phyloP scores from a whole-genome alignment of 1,140 invertebrate species.

The Formica exsecta region DNA sequence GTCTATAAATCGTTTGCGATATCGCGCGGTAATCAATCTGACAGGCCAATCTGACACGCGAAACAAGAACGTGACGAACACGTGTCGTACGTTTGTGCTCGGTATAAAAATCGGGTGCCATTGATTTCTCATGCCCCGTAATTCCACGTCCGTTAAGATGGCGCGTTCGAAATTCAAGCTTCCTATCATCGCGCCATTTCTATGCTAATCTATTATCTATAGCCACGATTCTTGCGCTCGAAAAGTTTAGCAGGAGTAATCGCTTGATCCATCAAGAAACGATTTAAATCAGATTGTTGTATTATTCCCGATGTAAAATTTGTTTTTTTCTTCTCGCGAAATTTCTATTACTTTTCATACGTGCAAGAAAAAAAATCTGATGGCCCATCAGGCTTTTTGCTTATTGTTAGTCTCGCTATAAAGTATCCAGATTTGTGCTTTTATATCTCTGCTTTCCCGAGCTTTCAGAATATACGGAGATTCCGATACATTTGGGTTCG shows the following conservation, averaged over 20 bases:
- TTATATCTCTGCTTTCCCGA: neutral
- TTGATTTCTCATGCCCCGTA: conserved; percentile 9
- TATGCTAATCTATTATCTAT: conserved; percentile 15
- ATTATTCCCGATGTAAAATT: neutral
- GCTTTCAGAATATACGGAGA: conserved; percentile 9
- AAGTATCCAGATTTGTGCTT: neutral
- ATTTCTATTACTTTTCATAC: neutral
- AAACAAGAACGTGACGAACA: conserved; percentile 7
- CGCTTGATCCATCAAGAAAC: neutral
- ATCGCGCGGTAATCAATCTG: conserved; percentile 49
- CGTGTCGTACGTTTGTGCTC: neutral
- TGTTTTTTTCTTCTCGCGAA: neutral
- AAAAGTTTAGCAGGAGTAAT: neutral
- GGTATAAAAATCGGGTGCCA: conserved; percentile 3
- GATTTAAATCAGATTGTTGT: neutral
- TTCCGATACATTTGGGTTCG: conserved; percentile 26
- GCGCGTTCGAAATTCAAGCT: conserved; percentile 3
- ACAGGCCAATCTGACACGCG: conserved; percentile 39
- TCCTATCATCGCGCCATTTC: conserved; percentile 12
- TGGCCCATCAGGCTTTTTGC: neutral
- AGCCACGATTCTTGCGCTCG: neutral
- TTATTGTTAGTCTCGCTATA: neutral
- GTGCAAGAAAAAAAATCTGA: neutral
- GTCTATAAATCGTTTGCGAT: conserved; percentile 48
- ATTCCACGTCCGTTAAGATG: conserved; percentile 2